Conservation (phyloP, 2,888 invertebrate species). For the Callyntrura sp. region DNA sequence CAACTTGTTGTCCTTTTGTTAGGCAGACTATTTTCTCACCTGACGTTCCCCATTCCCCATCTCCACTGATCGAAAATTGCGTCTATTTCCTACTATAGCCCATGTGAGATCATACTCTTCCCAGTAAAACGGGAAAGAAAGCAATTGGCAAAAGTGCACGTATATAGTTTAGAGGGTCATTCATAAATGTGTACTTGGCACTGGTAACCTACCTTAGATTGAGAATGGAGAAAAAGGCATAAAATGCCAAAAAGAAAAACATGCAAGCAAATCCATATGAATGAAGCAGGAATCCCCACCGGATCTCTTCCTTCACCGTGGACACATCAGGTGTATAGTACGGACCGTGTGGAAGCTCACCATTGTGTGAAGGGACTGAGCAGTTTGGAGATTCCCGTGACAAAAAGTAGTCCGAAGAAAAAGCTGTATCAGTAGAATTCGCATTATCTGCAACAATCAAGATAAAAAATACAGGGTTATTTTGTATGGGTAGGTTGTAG, state of each 20-base stretch:
- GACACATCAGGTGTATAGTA: slow-evolving; percentile 71
- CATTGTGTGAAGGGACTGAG: slow-evolving; percentile 63
- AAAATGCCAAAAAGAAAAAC: slow-evolving; percentile 87
- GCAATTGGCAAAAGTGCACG: not conserved
- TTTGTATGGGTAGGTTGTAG: not conserved
- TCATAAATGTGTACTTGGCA: not conserved
- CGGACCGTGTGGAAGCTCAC: slow-evolving; percentile 40
- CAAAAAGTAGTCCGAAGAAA: slow-evolving; percentile 64
- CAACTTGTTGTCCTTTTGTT: slow-evolving; percentile 40
- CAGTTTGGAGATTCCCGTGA: slow-evolving; percentile 71
- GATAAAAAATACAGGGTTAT: slow-evolving; percentile 25
- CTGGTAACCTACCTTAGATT: slow-evolving; percentile 86
- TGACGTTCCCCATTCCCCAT: not conserved
- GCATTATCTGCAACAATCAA: slow-evolving; percentile 57
- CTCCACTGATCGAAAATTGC: not conserved
- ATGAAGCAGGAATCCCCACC: slow-evolving; percentile 87
- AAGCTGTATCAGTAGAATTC: slow-evolving; percentile 49
- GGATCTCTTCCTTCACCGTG: slow-evolving; percentile 86
- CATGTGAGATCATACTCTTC: not conserved
- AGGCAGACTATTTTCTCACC: not conserved
- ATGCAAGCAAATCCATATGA: slow-evolving; percentile 87
- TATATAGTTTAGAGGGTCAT: not conserved
- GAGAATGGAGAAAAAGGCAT: slow-evolving; percentile 87
- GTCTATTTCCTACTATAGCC: not conserved
- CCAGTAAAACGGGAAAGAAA: not conserved